phyloP scores from a whole-genome alignment of 2,113 vertebrate species.

The Chaetodon trifascialis region DNA sequence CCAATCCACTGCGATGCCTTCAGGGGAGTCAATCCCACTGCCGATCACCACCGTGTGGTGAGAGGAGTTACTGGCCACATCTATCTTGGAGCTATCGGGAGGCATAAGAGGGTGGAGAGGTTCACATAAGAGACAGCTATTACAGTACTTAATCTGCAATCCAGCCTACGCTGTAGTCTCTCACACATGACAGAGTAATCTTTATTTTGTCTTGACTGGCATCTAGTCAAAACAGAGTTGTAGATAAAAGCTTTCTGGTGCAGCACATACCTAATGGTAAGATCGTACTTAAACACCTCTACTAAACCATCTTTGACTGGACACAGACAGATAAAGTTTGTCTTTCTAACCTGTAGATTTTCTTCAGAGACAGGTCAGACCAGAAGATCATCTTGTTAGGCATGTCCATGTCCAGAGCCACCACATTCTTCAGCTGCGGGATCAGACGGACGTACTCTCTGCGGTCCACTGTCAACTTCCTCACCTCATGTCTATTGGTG shows the following conservation, averaged over 20 bases:
- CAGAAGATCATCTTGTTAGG: constrained; percentile 87
- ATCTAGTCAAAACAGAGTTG: not conserved
- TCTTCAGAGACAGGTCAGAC: constrained; percentile 88
- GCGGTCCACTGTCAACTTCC: constrained; percentile 87
- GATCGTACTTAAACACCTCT: not conserved
- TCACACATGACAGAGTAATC: not conserved
- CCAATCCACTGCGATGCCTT: constrained; percentile 92
- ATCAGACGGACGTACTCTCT: constrained; percentile 87
- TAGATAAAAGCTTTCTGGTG: not conserved
- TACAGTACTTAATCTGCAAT: not conserved
- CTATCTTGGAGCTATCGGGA: constrained; percentile 81
- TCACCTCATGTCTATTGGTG: constrained; percentile 89
- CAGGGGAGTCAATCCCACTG: constrained; percentile 80
- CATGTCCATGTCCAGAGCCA: constrained; percentile 90
- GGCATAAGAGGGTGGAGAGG: not conserved
- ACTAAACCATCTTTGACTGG: not conserved
- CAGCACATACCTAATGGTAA: not conserved
- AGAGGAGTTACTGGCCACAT: constrained; percentile 72
- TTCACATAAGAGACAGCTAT: constrained; percentile 3
- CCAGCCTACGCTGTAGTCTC: not conserved
- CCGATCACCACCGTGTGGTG: constrained; percentile 82
- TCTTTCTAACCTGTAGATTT: constrained; percentile 90
- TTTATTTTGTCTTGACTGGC: not conserved
- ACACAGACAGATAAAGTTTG: too few relatives aligned
- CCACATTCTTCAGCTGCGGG: constrained; percentile 84